phyloP scores from a whole-genome alignment of 2,888 invertebrate species.

The Sisyra terminalis region DNA sequence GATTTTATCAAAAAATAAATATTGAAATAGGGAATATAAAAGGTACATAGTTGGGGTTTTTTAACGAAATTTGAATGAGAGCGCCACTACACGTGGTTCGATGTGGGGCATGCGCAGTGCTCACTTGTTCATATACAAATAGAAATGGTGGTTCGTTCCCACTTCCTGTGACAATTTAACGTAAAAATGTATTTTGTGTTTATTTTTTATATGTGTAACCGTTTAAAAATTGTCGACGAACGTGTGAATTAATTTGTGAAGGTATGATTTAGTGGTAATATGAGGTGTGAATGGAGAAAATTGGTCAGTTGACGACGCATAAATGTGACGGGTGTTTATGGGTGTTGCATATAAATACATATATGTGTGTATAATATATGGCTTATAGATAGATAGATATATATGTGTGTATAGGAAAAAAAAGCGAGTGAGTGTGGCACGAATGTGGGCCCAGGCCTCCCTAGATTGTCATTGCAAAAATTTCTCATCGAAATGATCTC shows the following conservation, averaged over 20 bases:
- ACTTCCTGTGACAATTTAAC: constrained; percentile 12
- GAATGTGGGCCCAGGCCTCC: constrained; percentile 3
- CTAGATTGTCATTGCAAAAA: constrained; percentile 11
- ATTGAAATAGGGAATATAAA: too few relatives aligned
- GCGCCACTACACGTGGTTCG: constrained; percentile 11
- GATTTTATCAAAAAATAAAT: too few relatives aligned
- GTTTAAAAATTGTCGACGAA: background rate
- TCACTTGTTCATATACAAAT: constrained; percentile 11
- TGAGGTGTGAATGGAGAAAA: background rate
- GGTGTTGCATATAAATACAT: constrained; percentile 19
- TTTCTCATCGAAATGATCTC: constrained; percentile 19
- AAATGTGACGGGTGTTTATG: constrained; percentile 16
- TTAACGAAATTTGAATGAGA: constrained; percentile 1
- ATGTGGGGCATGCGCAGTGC: constrained; percentile 8
- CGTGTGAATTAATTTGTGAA: constrained; percentile 4
- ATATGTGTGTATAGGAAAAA: too few relatives aligned
- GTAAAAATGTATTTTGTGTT: constrained; percentile 6
- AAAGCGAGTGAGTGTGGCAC: constrained; percentile 9
- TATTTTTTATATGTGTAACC: constrained; percentile 1
- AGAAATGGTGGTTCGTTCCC: constrained; percentile 22
- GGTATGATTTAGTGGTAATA: constrained; percentile 1
- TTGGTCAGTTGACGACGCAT: background rate
- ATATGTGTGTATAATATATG: constrained; percentile 7
- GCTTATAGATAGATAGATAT: constrained; percentile 10
- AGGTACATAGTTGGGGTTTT: too few relatives aligned